Evolutionary conservation across 2,113 vertebrate genomes (phyloP).

Genomic region (Macquaria australasica): DNA sequence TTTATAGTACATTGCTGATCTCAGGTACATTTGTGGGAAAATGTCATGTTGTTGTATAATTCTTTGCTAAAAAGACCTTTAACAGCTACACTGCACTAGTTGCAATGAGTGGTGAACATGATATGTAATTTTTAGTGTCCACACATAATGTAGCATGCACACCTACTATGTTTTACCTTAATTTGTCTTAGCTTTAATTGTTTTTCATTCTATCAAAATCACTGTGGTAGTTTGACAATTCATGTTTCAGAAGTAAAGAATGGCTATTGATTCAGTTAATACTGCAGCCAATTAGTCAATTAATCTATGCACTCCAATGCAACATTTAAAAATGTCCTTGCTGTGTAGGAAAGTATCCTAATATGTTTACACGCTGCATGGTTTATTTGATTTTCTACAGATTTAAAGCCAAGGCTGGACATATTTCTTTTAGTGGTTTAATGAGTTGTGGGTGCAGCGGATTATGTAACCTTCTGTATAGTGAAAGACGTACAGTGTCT

Average conservation of each 20-base stretch:
- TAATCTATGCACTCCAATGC: neutral
- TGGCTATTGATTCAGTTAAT: neutral
- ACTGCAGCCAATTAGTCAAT: neutral
- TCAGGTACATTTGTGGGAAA: neutral
- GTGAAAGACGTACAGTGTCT: constrained; percentile 78
- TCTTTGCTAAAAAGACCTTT: neutral
- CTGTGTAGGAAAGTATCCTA: neutral
- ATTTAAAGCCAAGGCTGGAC: constrained; percentile 36
- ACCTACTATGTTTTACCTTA: neutral
- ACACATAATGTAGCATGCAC: neutral
- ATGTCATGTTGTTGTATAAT: neutral
- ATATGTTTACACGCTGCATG: constrained; percentile 10
- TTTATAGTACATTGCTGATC: neutral
- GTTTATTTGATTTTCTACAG: constrained; percentile 37
- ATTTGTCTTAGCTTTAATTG: neutral
- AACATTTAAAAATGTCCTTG: neutral
- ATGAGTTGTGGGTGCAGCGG: constrained; percentile 40
- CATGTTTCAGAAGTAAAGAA: neutral
- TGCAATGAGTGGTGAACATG: neutral
- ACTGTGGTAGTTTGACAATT: neutral
- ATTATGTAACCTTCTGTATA: constrained; percentile 72
- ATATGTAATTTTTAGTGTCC: neutral
- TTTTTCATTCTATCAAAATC: neutral
- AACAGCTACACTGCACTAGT: neutral
- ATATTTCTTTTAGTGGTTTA: constrained; percentile 59